These are phyloP conservation scores for Rhadina sibilatrix DNA, from an alignment of 2,113 vertebrate species.

Conservation along the genomic window DNA sequence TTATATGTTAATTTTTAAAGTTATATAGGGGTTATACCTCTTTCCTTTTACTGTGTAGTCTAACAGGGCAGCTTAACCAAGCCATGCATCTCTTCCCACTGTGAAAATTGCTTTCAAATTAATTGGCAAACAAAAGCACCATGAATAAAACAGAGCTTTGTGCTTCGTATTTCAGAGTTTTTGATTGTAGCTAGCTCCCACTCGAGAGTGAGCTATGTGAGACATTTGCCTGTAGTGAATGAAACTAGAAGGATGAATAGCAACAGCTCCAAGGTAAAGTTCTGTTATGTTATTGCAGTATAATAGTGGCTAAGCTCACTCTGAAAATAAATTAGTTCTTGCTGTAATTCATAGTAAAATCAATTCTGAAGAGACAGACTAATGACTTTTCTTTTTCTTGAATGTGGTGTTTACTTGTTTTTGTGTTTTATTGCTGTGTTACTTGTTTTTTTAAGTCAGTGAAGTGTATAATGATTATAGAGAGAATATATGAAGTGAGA, in stretches of 20 bases:
- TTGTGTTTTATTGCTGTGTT: background rate
- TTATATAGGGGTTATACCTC: background rate
- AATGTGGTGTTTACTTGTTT: background rate
- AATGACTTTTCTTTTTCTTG: background rate
- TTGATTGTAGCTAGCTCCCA: background rate
- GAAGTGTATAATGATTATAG: background rate
- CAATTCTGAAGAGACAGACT: background rate
- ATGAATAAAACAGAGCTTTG: slow-evolving; percentile 49
- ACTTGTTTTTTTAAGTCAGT: background rate
- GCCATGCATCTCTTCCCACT: background rate
- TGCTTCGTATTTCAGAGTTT: slow-evolving; percentile 9
- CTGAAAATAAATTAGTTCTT: background rate
- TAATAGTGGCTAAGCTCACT: background rate
- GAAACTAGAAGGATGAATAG: slow-evolving; percentile 9
- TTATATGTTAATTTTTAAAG: background rate
- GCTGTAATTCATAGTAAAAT: background rate
- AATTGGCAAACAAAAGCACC: background rate
- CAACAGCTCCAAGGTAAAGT: background rate
- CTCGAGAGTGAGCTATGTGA: background rate
- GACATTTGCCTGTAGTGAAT: background rate
- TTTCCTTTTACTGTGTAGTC: background rate
- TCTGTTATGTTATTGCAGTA: background rate
- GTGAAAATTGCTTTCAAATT: background rate
- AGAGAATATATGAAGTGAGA: background rate
- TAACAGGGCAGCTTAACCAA: background rate